Conservation (phyloP, 92 coral and sea anemone genomes). For the Paramuricea clavata region DNA sequence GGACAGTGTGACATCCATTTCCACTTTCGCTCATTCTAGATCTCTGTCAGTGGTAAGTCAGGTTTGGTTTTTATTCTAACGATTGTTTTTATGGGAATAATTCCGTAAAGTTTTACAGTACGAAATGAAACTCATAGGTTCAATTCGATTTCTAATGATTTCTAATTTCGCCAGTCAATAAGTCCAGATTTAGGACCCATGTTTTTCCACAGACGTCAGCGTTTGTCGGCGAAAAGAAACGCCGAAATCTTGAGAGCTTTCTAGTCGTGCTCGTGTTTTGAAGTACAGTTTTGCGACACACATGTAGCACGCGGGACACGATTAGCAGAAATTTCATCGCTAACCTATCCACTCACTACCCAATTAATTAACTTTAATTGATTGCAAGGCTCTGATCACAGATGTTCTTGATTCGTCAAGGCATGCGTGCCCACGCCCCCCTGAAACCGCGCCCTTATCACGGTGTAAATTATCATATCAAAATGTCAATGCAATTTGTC, state of each 20-base stretch:
- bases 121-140: too few relatives aligned
- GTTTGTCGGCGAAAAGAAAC: background rate
- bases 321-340: constrained; percentile 19
- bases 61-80: too few relatives aligned
- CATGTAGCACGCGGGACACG: background rate
- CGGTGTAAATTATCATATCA: constrained; percentile 32
- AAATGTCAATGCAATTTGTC: constrained; percentile 38
- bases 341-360: constrained; percentile 33
- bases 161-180: background rate
- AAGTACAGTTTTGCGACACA: background rate
- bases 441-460: constrained; percentile 28
- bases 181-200: constrained; percentile 7
- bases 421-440: constrained; percentile 26
- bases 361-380: constrained; percentile 99
- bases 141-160: too few relatives aligned
- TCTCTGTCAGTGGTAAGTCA: too few relatives aligned
- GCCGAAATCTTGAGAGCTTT: background rate
- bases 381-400: constrained; percentile 77
- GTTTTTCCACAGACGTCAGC: background rate
- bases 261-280: background rate
- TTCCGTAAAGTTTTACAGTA: too few relatives aligned
- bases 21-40: too few relatives aligned
- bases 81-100: too few relatives aligned
- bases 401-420: background rate
- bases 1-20: too few relatives aligned